Base-by-base conservation (phyloP, 2,888 invertebrate species). In the Phragmatobia fuliginosa region DNA sequence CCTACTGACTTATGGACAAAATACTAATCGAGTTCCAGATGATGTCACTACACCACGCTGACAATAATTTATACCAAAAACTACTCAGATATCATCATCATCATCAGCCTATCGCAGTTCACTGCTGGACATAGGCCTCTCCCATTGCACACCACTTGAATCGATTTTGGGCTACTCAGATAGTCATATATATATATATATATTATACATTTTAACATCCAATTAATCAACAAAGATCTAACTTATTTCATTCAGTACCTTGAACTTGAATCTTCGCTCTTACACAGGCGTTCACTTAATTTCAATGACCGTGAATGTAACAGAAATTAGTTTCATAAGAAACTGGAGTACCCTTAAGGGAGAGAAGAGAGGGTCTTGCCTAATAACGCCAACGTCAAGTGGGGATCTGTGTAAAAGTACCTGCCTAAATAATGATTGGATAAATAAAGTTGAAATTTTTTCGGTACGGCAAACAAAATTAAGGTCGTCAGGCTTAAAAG, bases 391-490 rank as follows among this genome's bases (percentile, higher is more conserved):
- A 16, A 32, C 14, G 56, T 59, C n/a, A 31, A 52, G n/a, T n/a
- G 25, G 8, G 28, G 59, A 11, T 66, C 14, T 31, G 41, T 31
- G 18, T 59, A 21, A 58, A 33, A 66, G 58, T 32, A 59, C 31
- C 66, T 66, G 66, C 59, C 31, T 59, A 41, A 59, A 66, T 59
- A 28, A 59, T 41, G 33, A 66, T 59, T 16, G 66, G 41, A 18
- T 28, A 56, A 38, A 56, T 25, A 38, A 65, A 38, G 33, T 58
- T 36, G 28, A 56, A 56, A 28, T 56, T 56, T 49, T n/a, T 49
- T 49, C n/a, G 45, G 45, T n/a, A 49, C 21, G 45, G n/a, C 45
- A 49, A 49, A 49, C 45, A 49, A 49, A n/a, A 49, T 49, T 49
- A 49, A 49, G 45, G 45, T n/a, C 21, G 45, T 49, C 45, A n/a